Percentiles rank a stretch among this genome's conserved stretches.
These are phyloP conservation scores for Drosophila siamana DNA, from an alignment of 2,888 invertebrate genomes.

Conservation along the genomic window DNA sequence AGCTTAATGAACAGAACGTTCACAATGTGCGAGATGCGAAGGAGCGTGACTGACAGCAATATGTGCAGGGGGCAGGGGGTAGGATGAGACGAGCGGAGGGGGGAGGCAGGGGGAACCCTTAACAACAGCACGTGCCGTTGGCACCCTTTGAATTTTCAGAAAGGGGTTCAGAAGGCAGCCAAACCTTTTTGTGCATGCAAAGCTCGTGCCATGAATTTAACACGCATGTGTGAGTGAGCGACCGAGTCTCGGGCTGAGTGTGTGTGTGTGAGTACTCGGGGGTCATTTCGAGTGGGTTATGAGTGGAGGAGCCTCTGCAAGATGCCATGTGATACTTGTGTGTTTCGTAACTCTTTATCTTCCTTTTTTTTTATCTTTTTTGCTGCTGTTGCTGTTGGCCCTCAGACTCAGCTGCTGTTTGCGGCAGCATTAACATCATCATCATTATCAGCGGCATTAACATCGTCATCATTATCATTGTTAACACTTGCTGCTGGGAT, in stretches of 20 bases:
- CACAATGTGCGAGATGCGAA: constrained; percentile 8
- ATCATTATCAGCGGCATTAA: constrained; percentile 38
- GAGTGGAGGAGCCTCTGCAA: constrained; percentile 11
- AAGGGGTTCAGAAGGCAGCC: constrained; percentile 10
- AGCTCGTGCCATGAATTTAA: constrained; percentile 68
- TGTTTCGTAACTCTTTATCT: constrained; percentile 29
- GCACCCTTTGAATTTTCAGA: constrained; percentile 41
- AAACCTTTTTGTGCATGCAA: constrained; percentile 73
- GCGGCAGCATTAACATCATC: constrained; percentile 20
- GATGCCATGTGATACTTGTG: constrained; percentile 33
- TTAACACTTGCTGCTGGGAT: constrained; percentile 66
- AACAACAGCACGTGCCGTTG: constrained; percentile 53
- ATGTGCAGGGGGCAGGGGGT: not conserved
- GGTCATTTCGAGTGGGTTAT: constrained; percentile 25
- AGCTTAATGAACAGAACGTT: constrained; percentile 74
- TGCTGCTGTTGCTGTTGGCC: no score
- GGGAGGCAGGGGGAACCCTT: constrained; percentile 4
- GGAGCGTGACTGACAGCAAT: not conserved
- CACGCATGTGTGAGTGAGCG: constrained; percentile 33
- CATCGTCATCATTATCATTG: constrained; percentile 50
- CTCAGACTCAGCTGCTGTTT: constrained; percentile 23
- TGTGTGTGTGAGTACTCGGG: constrained; percentile 17
- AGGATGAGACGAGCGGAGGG: not conserved
- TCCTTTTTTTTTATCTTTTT: no score
- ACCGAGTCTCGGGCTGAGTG: constrained; percentile 10